These are phyloP conservation scores for Hydrotaea cyrtoneurina DNA, from an alignment of 2,888 invertebrate species.

Conservation along the genomic window DNA sequence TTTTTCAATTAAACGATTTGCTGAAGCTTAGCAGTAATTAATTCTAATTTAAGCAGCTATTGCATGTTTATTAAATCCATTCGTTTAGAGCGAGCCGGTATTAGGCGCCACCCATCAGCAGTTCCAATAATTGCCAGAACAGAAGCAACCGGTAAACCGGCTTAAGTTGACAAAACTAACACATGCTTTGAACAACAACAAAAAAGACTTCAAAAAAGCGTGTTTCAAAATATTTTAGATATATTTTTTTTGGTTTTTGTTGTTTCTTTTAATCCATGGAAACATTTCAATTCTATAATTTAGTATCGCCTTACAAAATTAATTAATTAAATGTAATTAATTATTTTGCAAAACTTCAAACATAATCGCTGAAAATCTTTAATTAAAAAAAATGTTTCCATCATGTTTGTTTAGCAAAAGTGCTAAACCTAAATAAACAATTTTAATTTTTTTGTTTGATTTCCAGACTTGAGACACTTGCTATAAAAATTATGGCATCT, in stretches of 20 bases:
- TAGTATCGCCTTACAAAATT: no score
- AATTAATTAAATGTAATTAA: no score
- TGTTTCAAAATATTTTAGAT: no score
- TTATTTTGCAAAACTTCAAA: no score
- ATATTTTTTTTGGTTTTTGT: no score
- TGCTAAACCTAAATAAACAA: no score
- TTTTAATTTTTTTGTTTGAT: no score
- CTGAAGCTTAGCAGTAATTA: not conserved
- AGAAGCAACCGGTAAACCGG: not conserved
- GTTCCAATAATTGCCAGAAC: not conserved
- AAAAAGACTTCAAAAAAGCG: not conserved
- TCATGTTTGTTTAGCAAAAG: no score
- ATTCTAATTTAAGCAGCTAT: not conserved
- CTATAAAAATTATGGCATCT: slow-evolving; percentile 7
- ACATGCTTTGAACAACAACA: not conserved
- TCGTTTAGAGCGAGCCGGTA: not conserved
- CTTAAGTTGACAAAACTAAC: not conserved
- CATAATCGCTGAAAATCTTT: no score
- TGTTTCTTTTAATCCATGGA: no score
- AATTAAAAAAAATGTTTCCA: no score
- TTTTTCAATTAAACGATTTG: not conserved
- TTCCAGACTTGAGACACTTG: not conserved
- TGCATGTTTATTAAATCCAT: not conserved
- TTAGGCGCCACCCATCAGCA: not conserved
- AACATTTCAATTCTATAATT: no score